Conservation (phyloP, 2,888 invertebrate species). For the Drosophila eohydei region DNA sequence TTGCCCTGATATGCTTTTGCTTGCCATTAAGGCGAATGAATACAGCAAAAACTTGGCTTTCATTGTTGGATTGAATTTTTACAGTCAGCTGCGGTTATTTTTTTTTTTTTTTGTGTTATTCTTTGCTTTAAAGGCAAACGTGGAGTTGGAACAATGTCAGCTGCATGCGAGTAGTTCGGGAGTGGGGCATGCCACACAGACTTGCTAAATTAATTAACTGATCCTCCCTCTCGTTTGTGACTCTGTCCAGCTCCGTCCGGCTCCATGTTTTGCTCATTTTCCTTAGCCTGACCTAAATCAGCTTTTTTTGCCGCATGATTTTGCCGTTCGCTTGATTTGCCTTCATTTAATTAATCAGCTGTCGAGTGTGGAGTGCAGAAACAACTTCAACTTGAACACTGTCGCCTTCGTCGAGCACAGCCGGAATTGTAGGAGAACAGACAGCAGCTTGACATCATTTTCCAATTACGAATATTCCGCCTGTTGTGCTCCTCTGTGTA, state of each 20-base stretch:
- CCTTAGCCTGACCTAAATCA: constrained; percentile 60
- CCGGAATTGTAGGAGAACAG: constrained; percentile 2
- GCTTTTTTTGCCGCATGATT: constrained; percentile 20
- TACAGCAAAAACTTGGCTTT: constrained; percentile 26
- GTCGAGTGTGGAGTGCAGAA: constrained; percentile 59
- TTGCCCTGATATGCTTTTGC: constrained; percentile 42
- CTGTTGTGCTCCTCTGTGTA: constrained; percentile 51
- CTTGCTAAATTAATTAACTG: constrained; percentile 66
- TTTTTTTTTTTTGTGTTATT: not conserved
- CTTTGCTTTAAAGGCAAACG: constrained; percentile 39
- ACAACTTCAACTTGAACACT: constrained; percentile 11
- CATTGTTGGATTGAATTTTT: constrained; percentile 45
- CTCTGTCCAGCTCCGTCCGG: not conserved
- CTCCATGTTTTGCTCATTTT: constrained; percentile 6
- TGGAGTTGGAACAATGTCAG: constrained; percentile 15
- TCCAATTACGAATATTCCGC: constrained; percentile 64
- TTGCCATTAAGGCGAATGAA: constrained; percentile 42
- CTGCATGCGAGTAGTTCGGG: constrained; percentile 15
- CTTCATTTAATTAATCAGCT: constrained; percentile 76
- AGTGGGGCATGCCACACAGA: constrained; percentile 10
- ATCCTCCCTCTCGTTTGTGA: constrained; percentile 13
- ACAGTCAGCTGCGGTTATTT: constrained; percentile 23
- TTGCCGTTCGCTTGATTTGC: constrained; percentile 63
- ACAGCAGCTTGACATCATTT: constrained; percentile 64
- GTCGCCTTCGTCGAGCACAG: constrained; percentile 5